Percentiles rank a stretch among this genome's conserved stretches.
These are phyloP conservation scores for Callitettix versicolor DNA, from an alignment of 1,140 invertebrate genomes.

Conservation along the genomic window DNA sequence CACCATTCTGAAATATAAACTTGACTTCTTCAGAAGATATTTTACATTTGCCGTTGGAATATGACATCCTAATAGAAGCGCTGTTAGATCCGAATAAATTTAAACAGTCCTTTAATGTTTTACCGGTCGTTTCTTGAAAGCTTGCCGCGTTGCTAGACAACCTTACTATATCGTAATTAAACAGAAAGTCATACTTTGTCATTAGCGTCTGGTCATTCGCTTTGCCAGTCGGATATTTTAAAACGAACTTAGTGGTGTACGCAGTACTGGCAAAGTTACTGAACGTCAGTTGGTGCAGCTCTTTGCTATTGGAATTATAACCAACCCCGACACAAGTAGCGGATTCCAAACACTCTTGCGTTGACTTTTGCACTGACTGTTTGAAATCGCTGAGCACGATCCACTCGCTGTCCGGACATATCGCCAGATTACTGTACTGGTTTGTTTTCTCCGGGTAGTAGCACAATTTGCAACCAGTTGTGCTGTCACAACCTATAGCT, in stretches of 20 bases:
- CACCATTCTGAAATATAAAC: background rate
- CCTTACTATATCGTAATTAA: background rate
- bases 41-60: background rate
- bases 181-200: background rate
- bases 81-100: background rate
- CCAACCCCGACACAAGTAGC: background rate
- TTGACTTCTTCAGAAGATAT: background rate
- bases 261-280: background rate
- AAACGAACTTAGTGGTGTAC: background rate
- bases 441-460: constrained; percentile 1
- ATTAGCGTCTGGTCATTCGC: background rate
- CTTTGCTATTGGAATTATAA: background rate
- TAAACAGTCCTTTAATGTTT: background rate
- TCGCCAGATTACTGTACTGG: background rate
- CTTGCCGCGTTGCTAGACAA: background rate
- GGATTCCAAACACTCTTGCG: background rate
- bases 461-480: background rate
- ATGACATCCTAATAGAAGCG: background rate
- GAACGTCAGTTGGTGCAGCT: background rate
- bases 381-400: background rate
- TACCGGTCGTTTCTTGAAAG: background rate
- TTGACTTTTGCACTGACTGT: background rate
- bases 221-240: background rate
- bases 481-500: background rate
- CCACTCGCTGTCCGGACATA: background rate